Evolutionary conservation across 2,113 vertebrate species (phyloP), one percentile per base, ranked within the genome.

Genomic region (Pterocles orientalis): DNA sequence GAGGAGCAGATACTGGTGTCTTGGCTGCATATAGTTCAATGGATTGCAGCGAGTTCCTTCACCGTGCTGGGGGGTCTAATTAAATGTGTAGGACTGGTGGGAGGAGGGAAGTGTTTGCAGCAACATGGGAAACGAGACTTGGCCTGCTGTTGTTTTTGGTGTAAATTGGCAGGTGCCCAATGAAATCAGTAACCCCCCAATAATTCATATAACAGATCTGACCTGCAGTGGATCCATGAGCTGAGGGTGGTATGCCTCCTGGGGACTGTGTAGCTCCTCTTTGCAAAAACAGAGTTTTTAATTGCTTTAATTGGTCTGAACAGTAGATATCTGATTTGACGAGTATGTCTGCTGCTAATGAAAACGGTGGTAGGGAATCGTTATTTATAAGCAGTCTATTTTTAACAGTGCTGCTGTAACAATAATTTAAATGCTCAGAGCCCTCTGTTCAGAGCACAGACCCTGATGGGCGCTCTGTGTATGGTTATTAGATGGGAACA

Each of bases 371-470:
- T 76, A 60, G 2, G 6, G 84, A 90, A 82, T 65, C 0, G 1
- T 90, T 95, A 65, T 86, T 87, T 88, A 29, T 61, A 82, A 76
- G 47, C 34, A 81, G 84, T 65, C 53, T 91, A 61, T 97, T 95
- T 96, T 90, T 95, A 87, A 78, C 14, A 26, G 41, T 56, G 70
- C 66, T 95, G 56, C 73, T 95, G 56, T 79, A 94, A 62, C 43
- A 62, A 19, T 82, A 64, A 9, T 64, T 68, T 87, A 79, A 90
- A 61, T 57, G 47, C 47, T 89, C 56, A 51, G 24, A 92, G 75
- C 72, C 45, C 48, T 34, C 2, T 24, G 54, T 80, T 58, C 50
- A 61, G 31, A 34, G 8, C 58, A 23, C 8, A 33, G 48, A 53
- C 57, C 41, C 54, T 70, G 70, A 41, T 73, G 51, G 68, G 75